Evolutionary conservation across 92 coral and sea anemone species (phyloP).

Genomic region (Zoanthus sociatus): DNA sequence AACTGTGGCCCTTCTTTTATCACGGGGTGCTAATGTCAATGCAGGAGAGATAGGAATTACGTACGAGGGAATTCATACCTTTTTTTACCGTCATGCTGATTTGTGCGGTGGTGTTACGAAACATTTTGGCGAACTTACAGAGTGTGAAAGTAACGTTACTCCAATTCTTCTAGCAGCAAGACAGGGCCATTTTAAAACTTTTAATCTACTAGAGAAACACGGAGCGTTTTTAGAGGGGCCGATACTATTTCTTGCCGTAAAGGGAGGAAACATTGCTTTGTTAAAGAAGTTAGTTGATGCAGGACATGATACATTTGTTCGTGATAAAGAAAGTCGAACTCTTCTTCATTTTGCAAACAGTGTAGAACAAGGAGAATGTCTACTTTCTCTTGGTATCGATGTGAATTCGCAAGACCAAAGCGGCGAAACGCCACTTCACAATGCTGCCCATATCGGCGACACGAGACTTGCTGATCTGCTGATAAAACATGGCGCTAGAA

Average conservation of each 20-base stretch:
- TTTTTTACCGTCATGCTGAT: neutral
- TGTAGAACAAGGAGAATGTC: constrained; percentile 6
- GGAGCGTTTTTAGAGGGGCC: neutral
- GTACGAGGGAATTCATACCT: constrained; percentile 16
- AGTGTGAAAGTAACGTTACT: constrained; percentile 11
- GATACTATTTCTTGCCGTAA: constrained; percentile 31
- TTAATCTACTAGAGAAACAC: constrained; percentile 19
- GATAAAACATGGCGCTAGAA: constrained; percentile 30
- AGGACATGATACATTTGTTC: neutral
- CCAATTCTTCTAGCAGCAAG: constrained; percentile 45
- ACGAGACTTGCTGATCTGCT: constrained; percentile 27
- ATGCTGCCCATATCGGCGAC: constrained; percentile 22
- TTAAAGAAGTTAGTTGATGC: neutral
- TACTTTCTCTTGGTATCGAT: constrained; percentile 21
- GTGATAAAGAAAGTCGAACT: constrained; percentile 26
- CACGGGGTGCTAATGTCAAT: constrained; percentile 30
- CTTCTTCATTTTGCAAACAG: constrained; percentile 37
- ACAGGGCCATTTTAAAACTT: constrained; percentile 11
- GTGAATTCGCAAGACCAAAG: constrained; percentile 20
- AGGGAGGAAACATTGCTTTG: constrained; percentile 11
- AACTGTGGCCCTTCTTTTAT: constrained; percentile 2
- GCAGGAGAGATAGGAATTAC: constrained; percentile 8
- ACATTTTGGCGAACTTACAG: constrained; percentile 21
- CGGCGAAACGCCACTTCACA: constrained; percentile 32
- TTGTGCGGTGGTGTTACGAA: constrained; percentile 18